Base-by-base conservation (phyloP, 2,888 invertebrate species). In the Torymus auratus region DNA sequence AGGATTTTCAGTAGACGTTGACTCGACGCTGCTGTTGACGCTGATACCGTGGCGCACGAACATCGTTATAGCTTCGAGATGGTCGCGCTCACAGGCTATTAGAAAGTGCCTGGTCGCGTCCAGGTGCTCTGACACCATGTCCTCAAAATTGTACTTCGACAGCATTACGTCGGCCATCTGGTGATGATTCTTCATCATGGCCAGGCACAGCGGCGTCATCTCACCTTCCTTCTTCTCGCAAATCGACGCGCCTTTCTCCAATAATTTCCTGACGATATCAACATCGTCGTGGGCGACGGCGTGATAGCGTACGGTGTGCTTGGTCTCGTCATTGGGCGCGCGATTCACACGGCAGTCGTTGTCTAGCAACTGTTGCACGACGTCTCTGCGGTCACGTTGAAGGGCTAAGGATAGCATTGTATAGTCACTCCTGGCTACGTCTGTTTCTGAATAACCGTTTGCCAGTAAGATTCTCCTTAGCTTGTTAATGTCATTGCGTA, bases 71-170 rank as follows among this genome's bases (percentile, higher is more conserved):
- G 60, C 17, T 0, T 50, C 52, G 14, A 20, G 52, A 2, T 65
- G 28, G n/a, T 67, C 58, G 65, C 70, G n/a, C 13, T 60, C n/a
- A n/a, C 65, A 78, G 17, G 71, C 72, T 72, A 72, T 60, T 0
- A 67, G 53, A 14, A 72, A 72, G 14, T 78, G 60, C n/a, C 13
- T 17, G 11, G 60, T 53, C n/a, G 41, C 58, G 14, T 68, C 62
- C 17, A 2, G 10, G n/a, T 7, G n/a, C 0, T 5, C 14, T 4
- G 69, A 56, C 14, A 53, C 17, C 5, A 76, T 20, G 12, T 41
- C 41, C 17, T 68, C 41, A 41, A 76, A 69, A 55, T 69, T 28
- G 14, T 62, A 61, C 56, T 4, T 74, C 1, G 64, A 65, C 13
- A 74, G 65, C 7, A 74, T 28, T 28, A 65, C 12, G 50, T 74